A percentile compares a stretch with the other conserved stretches of the same genome.
These are phyloP conservation scores for Octopus bimaculoides DNA, from an alignment of 1,140 invertebrate species.

Conservation along the genomic window DNA sequence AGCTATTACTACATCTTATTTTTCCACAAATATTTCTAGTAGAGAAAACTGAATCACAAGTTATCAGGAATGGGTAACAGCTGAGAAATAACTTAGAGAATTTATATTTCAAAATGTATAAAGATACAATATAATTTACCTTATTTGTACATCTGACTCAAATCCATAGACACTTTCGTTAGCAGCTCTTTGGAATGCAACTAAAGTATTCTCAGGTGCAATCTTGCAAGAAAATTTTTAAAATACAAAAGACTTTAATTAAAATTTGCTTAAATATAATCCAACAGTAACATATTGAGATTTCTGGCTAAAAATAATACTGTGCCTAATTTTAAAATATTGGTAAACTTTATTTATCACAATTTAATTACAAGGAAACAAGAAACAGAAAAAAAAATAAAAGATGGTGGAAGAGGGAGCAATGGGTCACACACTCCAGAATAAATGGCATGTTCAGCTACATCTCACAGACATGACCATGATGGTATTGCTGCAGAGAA, in stretches of 20 bases:
- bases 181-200: conserved; percentile 38
- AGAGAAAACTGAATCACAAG: neutral
- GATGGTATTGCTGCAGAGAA: no score
- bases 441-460: no score
- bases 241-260: neutral
- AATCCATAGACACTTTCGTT: conserved; percentile 34
- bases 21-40: neutral
- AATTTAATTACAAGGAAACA: no score
- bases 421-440: no score
- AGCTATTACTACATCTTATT: neutral
- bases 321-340: no score
- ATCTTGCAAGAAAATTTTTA: conserved; percentile 33
- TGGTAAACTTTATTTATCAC: no score
- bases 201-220: conserved; percentile 49
- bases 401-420: no score
- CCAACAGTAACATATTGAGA: neutral
- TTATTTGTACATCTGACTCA: conserved; percentile 46
- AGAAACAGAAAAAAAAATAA: no score
- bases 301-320: neutral
- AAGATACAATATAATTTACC: conserved; percentile 29
- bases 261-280: neutral
- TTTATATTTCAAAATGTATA: neutral
- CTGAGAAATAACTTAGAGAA: neutral
- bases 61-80: neutral
- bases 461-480: no score